Percentiles rank a stretch among this genome's conserved stretches.
These are phyloP conservation scores for Balanococcus diminutus DNA, from an alignment of 2,888 invertebrate genomes.

Conservation along the genomic window DNA sequence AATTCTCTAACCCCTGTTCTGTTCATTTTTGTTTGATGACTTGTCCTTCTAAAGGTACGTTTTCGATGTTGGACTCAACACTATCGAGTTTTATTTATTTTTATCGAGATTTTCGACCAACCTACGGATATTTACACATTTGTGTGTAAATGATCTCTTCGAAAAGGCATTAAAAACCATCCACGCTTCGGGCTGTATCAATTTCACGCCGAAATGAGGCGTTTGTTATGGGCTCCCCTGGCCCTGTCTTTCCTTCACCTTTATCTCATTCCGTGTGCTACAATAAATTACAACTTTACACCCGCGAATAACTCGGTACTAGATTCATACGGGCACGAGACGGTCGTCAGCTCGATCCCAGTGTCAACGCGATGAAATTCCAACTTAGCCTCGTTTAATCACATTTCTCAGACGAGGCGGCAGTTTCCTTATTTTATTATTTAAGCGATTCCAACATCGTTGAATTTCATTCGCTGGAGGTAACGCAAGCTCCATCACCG, in stretches of 20 bases:
- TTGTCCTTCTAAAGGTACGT: neutral
- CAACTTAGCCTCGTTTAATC: slow-evolving; percentile 2
- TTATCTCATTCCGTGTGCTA: neutral
- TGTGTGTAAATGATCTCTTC: neutral
- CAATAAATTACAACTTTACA: neutral
- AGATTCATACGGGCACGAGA: too few species aligned
- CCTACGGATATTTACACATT: neutral
- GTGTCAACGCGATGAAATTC: neutral
- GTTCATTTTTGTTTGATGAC: neutral
- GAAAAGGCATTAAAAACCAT: neutral
- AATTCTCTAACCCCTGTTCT: neutral
- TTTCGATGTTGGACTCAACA: neutral
- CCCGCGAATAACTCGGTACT: neutral
- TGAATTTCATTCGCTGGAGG: neutral
- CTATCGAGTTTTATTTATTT: neutral
- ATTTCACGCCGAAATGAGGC: neutral
- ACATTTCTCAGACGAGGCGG: neutral
- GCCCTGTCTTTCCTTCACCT: neutral
- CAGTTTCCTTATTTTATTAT: neutral
- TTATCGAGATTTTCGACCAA: neutral
- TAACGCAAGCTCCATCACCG: neutral
- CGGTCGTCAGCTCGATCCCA: neutral
- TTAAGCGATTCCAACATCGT: neutral
- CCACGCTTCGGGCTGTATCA: neutral
- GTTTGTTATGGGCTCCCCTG: neutral